Evolutionary conservation across 2,888 invertebrate genomes (phyloP).

Genomic region (Cyclophora albipunctata): DNA sequence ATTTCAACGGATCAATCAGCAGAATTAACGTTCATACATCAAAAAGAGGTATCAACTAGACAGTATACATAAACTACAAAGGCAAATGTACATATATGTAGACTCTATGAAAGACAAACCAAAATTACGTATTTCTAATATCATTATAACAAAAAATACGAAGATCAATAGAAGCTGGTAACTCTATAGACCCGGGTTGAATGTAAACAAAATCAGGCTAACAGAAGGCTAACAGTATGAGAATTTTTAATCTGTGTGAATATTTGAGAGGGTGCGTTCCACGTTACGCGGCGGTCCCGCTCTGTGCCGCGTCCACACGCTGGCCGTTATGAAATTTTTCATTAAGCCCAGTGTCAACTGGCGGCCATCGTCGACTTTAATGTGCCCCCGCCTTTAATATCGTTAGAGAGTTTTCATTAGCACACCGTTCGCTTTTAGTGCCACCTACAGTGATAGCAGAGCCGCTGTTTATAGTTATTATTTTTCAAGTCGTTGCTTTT

Average conservation of each 20-base stretch:
- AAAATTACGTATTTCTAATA: no score
- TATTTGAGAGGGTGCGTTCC: conserved; percentile 1
- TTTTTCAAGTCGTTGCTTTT: conserved; percentile 15
- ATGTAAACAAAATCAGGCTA: conserved; percentile 2
- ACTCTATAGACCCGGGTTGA: no score
- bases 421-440: conserved; percentile 41
- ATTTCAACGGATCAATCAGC: no score
- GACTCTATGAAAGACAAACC: no score
- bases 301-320: conserved; percentile 23
- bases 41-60: no score
- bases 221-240: neutral
- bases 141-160: no score
- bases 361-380: conserved; percentile 24
- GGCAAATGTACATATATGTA: no score
- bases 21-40: no score
- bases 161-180: no score
- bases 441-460: conserved; percentile 44
- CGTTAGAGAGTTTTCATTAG: conserved; percentile 55
- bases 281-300: conserved; percentile 13
- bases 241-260: conserved; percentile 5
- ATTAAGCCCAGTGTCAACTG: conserved; percentile 50
- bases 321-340: conserved; percentile 54
- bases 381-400: conserved; percentile 34
- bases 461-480: conserved; percentile 41
- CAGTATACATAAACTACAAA: no score